Conservation (phyloP, 2,113 vertebrate species). For the Eclectus roratus region DNA sequence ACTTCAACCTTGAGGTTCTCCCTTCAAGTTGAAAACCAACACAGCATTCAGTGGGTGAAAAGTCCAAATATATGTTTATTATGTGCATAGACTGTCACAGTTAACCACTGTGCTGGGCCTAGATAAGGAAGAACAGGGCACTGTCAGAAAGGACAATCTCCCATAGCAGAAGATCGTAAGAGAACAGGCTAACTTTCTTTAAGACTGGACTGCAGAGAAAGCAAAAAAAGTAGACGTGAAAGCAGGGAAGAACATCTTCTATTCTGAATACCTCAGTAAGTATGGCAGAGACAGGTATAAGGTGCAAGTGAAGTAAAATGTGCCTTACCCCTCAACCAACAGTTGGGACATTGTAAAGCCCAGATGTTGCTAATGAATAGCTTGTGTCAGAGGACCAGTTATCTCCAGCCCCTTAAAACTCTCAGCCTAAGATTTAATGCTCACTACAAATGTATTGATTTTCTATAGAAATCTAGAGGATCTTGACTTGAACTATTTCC, state of each 20-base stretch:
- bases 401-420: neutral
- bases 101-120: neutral
- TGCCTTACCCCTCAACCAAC: neutral
- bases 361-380: neutral
- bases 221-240: neutral
- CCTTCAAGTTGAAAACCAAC: neutral
- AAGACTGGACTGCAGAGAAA: neutral
- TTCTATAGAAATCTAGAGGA: neutral
- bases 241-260: neutral
- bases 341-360: neutral
- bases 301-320: neutral
- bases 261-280: neutral
- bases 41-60: neutral
- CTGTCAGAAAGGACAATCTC: neutral
- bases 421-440: neutral
- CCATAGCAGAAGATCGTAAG: rapidly evolving
- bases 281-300: neutral
- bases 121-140: neutral
- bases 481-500: neutral
- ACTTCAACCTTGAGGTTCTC: neutral
- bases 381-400: neutral
- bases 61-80: neutral
- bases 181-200: neutral
- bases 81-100: too few relatives aligned
- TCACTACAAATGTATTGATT: neutral